Evolutionary conservation across 2,888 invertebrate species (phyloP), one percentile per base, ranked within the genome.

Genomic region (Epinotia nisella): DNA sequence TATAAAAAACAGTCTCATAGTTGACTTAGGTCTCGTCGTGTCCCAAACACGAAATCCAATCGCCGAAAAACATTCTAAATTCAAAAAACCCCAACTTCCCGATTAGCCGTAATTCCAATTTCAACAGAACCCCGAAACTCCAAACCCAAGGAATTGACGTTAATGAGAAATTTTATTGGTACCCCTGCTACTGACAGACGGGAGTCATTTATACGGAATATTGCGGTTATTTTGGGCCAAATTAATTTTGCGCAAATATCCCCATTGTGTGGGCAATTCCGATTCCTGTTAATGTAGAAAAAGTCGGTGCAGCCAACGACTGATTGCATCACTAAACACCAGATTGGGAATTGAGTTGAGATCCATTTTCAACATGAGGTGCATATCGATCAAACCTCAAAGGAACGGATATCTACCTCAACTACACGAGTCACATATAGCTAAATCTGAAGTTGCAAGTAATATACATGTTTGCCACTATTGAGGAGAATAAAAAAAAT

Each of bases 91-190:
- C 62, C 35, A 70, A 70, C 59, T 70, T 70, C 19, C 41, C 59
- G 60, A 66, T 66, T 65, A 53, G 29, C 71, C 45, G 15, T n/a
- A 29, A 58, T 61, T 11, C 49, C 69, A 73, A 29, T 24, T 53
- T 61, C 17, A 11, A 9, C 56, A 78, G 78, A 75, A 75, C 78
- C 80, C 80, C 71, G 76, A 80, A 79, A 79, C 73, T 79, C 75
- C 70, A 78, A 78, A 78, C 35, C 41, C 71, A 58, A 77, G 76
- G 74, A 78, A 77, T 75, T 74, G 76, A 71, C 73, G 61, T 74
- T 78, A 80, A 78, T 78, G 79, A 77, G 76, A 60, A 71, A 66
- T 75, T 76, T 76, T 75, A 76, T 77, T 74, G 68, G 75, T 66
- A 39, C 55, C 29, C 60, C 74, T 74, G 76, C 70, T 24, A 67